Conservation (phyloP, 2,113 vertebrate genomes). For the Anolis carolinensis region DNA sequence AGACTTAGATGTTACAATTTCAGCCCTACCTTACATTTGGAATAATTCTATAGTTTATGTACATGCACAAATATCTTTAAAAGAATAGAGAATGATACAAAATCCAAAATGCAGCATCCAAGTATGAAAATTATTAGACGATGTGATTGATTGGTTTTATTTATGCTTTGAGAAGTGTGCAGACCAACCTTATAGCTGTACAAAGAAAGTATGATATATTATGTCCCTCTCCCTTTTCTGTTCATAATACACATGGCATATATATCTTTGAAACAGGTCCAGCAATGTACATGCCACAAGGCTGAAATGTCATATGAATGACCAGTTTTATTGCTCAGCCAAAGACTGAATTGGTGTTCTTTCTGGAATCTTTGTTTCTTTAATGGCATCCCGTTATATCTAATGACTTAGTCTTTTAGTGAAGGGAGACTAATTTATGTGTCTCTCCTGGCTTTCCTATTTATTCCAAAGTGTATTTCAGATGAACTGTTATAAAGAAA, state of each 20-base stretch:
- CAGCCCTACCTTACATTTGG: too few species aligned
- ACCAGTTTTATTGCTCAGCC: neutral
- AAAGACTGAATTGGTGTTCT: neutral
- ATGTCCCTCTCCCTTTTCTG: neutral
- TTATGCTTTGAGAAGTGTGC: too few species aligned
- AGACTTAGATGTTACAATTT: too few species aligned
- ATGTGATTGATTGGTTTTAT: too few species aligned
- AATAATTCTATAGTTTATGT: too few species aligned
- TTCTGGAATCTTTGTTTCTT: neutral
- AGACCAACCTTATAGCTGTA: too few species aligned
- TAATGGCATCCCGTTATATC: neutral
- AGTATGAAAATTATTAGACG: too few species aligned
- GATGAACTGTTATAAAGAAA: conserved; percentile 5
- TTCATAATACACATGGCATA: neutral
- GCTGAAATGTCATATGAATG: neutral
- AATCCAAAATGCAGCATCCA: too few species aligned
- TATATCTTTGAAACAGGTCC: neutral
- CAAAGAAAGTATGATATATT: too few species aligned
- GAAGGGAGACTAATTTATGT: neutral
- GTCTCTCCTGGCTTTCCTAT: neutral
- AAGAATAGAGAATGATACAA: too few species aligned
- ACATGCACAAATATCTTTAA: too few species aligned
- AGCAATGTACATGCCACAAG: neutral
- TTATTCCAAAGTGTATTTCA: conserved; percentile 14
- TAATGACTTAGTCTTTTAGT: neutral